phyloP scores from a whole-genome alignment of 2,797 vertebrate genomes.

The Acanthurus leucopareius region DNA sequence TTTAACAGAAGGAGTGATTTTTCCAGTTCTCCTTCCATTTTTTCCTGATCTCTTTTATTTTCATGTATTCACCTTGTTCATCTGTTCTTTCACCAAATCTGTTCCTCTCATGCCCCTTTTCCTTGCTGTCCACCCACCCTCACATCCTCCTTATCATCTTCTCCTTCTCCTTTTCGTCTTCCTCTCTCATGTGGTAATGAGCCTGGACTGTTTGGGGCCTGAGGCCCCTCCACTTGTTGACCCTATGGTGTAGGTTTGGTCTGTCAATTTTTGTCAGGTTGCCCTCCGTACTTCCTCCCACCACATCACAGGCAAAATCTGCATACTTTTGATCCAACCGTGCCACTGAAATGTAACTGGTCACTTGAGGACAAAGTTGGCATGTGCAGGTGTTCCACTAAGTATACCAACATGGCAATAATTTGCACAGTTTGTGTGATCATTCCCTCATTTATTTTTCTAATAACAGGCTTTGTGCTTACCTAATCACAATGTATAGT shows the following conservation, averaged over 20 bases:
- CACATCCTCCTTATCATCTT: conserved; percentile 24
- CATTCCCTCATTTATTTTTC: not conserved
- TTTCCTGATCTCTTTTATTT: not conserved
- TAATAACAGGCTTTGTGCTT: not conserved
- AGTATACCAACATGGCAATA: not conserved
- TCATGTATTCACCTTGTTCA: not conserved
- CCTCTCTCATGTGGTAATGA: conserved; percentile 35
- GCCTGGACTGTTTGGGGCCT: conserved; percentile 42
- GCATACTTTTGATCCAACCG: not conserved
- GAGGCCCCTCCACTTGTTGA: conserved; percentile 68
- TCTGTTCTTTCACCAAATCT: conserved; percentile 14
- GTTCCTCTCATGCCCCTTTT: not conserved
- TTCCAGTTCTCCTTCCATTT: conserved; percentile 10
- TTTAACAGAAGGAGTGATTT: conserved; percentile 20
- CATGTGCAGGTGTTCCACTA: not conserved
- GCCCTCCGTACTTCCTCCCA: conserved; percentile 10
- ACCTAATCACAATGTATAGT: not conserved
- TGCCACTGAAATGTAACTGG: not conserved
- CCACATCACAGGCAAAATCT: conserved; percentile 25
- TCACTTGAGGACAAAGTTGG: conserved; percentile 2
- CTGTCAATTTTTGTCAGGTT: conserved; percentile 60
- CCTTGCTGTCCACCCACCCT: conserved; percentile 21
- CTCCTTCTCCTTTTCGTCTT: conserved; percentile 19
- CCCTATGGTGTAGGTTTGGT: conserved; percentile 59
- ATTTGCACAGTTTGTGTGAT: not conserved